These are phyloP conservation scores for Apodemia hepburni DNA, from an alignment of 2,888 invertebrate genomes.

Conservation along the genomic window DNA sequence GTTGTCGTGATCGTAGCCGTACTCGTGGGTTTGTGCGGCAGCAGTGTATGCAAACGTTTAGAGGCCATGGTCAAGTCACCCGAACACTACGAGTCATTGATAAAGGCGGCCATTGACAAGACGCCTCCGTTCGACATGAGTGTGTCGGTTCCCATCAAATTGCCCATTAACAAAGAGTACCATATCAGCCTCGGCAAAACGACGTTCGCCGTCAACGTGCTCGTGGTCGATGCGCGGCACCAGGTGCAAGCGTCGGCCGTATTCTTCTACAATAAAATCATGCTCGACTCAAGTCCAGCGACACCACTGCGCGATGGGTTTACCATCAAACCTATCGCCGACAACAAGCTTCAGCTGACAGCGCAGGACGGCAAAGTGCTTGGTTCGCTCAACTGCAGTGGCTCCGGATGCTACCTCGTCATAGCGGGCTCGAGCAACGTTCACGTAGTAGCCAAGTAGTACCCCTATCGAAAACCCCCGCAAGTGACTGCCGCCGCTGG, in stretches of 20 bases:
- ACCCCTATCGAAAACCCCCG: neutral
- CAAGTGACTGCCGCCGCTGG: constrained; percentile 8
- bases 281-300: neutral
- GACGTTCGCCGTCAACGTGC: constrained; percentile 2
- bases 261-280: constrained; percentile 2
- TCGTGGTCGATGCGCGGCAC: constrained; percentile 1
- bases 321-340: constrained; percentile 3
- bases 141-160: constrained; percentile 9
- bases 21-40: constrained; percentile 3
- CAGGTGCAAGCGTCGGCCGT: constrained; percentile 3
- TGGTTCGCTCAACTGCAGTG: constrained; percentile 11
- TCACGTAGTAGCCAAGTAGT: neutral
- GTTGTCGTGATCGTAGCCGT: constrained; percentile 7
- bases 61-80: constrained; percentile 12
- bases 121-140: neutral
- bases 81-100: neutral
- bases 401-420: constrained; percentile 14
- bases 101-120: too few relatives aligned
- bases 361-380: constrained; percentile 6
- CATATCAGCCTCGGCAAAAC: neutral
- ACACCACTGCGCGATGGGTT: neutral
- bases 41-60: constrained; percentile 4
- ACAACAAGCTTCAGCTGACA: constrained; percentile 3
- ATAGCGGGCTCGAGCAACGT: neutral
- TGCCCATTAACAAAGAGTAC: constrained; percentile 7